A percentile compares a stretch with the other conserved stretches of the same genome.
phyloP scores from a whole-genome alignment of 2,888 invertebrate genomes.

The Cataglyphis rosenhaueri region DNA sequence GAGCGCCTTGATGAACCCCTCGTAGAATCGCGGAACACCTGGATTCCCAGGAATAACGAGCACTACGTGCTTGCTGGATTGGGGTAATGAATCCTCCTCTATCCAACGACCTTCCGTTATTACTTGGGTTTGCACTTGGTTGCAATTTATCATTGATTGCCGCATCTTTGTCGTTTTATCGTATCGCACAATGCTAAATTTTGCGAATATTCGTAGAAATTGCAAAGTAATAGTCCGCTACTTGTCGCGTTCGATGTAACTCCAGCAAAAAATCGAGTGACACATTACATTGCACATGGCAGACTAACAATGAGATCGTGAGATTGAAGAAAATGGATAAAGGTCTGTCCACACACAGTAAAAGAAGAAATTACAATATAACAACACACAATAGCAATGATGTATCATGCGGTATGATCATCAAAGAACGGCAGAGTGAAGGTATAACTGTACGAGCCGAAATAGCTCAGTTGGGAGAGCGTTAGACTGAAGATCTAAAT shows the following conservation, averaged over 20 bases:
- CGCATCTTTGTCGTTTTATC: constrained; percentile 80
- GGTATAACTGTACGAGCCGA: constrained; percentile 38
- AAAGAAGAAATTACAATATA: background rate
- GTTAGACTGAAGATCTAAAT: constrained; percentile 75
- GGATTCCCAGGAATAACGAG: constrained; percentile 95
- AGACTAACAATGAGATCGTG: background rate
- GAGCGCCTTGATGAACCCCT: constrained; percentile 90
- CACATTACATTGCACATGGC: background rate
- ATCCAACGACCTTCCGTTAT: constrained; percentile 91
- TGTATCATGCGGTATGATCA: background rate
- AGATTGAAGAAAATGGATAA: background rate
- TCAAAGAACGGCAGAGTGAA: background rate
- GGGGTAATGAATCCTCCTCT: constrained; percentile 80
- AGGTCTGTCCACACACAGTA: background rate
- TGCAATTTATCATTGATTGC: constrained; percentile 87
- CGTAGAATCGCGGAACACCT: constrained; percentile 93
- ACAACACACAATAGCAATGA: background rate
- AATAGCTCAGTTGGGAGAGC: constrained; percentile 77
- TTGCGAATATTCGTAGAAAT: background rate
- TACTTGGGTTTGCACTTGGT: constrained; percentile 90
- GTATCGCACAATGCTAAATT: too few relatives aligned
- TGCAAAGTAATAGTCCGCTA: background rate
- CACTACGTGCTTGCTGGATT: constrained; percentile 88
- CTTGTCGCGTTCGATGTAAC: background rate
- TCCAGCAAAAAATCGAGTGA: background rate